phyloP scores from a whole-genome alignment of 2,113 vertebrate genomes.

The Otocyon megalotis region DNA sequence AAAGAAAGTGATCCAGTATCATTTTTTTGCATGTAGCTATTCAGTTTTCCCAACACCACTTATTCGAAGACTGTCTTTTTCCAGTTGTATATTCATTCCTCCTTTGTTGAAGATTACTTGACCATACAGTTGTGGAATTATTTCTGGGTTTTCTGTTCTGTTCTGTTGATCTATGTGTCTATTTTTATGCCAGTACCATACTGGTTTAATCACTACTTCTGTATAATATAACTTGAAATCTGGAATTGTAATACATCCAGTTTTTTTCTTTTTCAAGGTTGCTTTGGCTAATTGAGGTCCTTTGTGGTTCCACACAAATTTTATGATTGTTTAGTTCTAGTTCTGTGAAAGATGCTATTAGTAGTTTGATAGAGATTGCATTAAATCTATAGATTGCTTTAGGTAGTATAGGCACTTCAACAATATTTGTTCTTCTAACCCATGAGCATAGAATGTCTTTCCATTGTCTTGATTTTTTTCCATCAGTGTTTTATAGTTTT shows the following conservation, averaged over 20 bases:
- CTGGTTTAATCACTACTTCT: not conserved
- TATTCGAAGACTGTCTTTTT: not conserved
- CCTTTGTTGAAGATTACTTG: not conserved
- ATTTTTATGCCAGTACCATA: not conserved
- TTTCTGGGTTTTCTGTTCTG: not conserved
- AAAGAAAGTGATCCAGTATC: not conserved
- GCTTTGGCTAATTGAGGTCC: not conserved
- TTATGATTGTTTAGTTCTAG: not conserved
- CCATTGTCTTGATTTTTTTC: not conserved
- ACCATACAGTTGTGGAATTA: not conserved
- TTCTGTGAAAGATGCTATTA: not conserved
- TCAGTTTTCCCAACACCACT: not conserved
- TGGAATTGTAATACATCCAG: not conserved
- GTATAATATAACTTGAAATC: not conserved
- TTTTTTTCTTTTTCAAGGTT: not conserved
- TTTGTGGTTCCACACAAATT: not conserved
- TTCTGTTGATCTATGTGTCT: not conserved
- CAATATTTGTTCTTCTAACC: not conserved
- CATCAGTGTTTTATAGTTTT: not conserved
- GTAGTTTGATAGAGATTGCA: not conserved
- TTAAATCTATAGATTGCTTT: not conserved
- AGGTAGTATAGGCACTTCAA: not conserved
- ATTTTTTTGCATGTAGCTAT: not conserved
- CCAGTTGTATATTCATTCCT: not conserved
- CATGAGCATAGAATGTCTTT: not conserved